Conservation (phyloP, 92 coral and sea anemone genomes). For the Parazoanthus swiftii region DNA sequence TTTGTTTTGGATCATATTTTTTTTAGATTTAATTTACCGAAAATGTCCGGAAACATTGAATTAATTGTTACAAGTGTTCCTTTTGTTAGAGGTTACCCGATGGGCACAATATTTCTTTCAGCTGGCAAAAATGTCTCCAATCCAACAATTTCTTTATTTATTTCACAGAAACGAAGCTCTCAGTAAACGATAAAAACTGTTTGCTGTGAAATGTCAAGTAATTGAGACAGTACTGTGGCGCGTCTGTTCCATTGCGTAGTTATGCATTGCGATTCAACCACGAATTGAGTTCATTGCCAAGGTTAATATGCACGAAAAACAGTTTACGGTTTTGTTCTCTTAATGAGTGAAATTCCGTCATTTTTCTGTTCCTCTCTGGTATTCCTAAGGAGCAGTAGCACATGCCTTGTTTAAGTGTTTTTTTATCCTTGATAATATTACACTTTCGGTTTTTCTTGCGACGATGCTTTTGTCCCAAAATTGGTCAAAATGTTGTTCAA, state of each 20-base stretch:
- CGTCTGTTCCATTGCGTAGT: neutral
- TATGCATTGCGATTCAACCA: neutral
- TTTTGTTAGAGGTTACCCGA: neutral
- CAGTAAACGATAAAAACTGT: too few species aligned
- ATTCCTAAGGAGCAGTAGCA: neutral
- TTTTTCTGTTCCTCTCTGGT: neutral
- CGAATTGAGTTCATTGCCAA: neutral
- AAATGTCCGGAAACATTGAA: neutral
- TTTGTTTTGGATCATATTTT: neutral
- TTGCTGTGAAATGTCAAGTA: too few species aligned
- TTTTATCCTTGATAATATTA: too few species aligned
- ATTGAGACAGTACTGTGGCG: too few species aligned
- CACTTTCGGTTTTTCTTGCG: neutral
- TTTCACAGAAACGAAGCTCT: neutral
- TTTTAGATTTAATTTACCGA: too few species aligned
- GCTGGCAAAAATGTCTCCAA: neutral
- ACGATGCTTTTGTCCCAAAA: too few species aligned
- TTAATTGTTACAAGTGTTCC: neutral
- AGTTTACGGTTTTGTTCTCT: neutral
- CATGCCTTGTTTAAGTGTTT: neutral
- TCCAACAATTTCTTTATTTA: neutral
- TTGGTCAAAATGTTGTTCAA: too few species aligned
- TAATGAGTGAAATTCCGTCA: neutral
- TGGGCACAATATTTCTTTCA: neutral
- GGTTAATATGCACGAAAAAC: neutral